Evolutionary conservation across 2,888 invertebrate species (phyloP).

Genomic region (Zaprionus obscuricornis): DNA sequence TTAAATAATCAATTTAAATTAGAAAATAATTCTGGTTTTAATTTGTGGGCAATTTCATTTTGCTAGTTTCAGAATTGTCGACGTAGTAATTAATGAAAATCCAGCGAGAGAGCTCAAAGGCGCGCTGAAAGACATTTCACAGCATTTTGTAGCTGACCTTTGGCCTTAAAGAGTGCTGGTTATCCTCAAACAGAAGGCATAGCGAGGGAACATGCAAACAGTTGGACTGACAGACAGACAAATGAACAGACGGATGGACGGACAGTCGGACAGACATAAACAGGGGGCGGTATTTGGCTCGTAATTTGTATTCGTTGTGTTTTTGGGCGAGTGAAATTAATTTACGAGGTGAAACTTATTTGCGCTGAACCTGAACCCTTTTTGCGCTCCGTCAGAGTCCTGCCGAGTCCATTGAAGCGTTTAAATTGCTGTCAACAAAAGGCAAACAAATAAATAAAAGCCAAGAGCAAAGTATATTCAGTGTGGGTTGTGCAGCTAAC

Average conservation of each 20-base stretch:
- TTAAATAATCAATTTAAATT: conserved; percentile 46
- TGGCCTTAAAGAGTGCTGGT: conserved; percentile 3
- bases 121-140: conserved; percentile 7
- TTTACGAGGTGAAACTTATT: conserved; percentile 77
- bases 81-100: conserved; percentile 49
- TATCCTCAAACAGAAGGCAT: conserved; percentile 2
- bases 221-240: neutral
- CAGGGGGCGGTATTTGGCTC: neutral
- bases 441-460: conserved; percentile 78
- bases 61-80: conserved; percentile 6
- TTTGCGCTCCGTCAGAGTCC: conserved; percentile 47
- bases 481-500: conserved; percentile 48
- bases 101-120: conserved; percentile 7
- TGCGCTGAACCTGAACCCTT: conserved; percentile 72
- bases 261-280: neutral
- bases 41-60: conserved; percentile 36
- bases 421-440: conserved; percentile 78
- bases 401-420: conserved; percentile 68
- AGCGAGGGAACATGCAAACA: too few species aligned
- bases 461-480: conserved; percentile 34
- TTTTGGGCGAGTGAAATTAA: conserved; percentile 60
- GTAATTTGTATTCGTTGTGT: conserved; percentile 62
- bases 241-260: too few species aligned
- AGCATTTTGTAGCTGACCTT: conserved; percentile 35
- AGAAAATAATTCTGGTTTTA: conserved; percentile 28